A percentile compares a stretch with the other conserved stretches of the same genome.
Evolutionary conservation across 2,113 vertebrate genomes (phyloP).

Genomic region (Serilophus lunatus): DNA sequence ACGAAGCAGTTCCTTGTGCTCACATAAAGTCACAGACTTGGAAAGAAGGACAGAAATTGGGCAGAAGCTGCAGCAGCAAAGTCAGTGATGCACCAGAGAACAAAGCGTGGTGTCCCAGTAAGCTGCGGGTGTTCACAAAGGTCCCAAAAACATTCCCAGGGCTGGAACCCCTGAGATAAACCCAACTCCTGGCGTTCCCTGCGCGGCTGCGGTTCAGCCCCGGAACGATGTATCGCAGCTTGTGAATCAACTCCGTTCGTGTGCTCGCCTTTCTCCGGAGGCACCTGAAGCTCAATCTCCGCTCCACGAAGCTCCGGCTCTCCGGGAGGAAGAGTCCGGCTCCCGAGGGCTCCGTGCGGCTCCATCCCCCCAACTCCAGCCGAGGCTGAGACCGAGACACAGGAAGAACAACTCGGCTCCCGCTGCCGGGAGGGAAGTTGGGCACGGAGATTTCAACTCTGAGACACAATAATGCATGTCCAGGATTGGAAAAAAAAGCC

Average conservation of each 20-base stretch:
- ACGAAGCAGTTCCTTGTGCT: accelerated
- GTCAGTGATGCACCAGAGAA: neutral
- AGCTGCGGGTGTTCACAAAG: accelerated
- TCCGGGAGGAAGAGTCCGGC: neutral
- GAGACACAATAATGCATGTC: accelerated
- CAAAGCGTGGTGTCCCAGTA: accelerated
- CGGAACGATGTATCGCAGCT: accelerated
- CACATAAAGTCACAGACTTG: neutral
- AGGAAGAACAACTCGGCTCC: neutral
- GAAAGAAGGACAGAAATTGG: neutral
- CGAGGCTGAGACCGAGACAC: accelerated
- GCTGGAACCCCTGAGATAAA: neutral
- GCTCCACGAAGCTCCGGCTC: accelerated
- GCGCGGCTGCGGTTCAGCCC: accelerated
- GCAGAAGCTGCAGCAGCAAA: neutral
- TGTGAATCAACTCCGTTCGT: accelerated
- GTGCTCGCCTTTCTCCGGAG: neutral
- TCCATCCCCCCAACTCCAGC: neutral
- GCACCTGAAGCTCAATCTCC: neutral
- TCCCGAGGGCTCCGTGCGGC: neutral
- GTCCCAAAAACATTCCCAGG: neutral
- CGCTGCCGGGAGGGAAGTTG: accelerated
- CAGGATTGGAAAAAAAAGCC: neutral
- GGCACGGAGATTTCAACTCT: accelerated
- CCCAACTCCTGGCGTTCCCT: accelerated